Conservation (phyloP, 2,113 vertebrate species). For the Eulemur macaco region DNA sequence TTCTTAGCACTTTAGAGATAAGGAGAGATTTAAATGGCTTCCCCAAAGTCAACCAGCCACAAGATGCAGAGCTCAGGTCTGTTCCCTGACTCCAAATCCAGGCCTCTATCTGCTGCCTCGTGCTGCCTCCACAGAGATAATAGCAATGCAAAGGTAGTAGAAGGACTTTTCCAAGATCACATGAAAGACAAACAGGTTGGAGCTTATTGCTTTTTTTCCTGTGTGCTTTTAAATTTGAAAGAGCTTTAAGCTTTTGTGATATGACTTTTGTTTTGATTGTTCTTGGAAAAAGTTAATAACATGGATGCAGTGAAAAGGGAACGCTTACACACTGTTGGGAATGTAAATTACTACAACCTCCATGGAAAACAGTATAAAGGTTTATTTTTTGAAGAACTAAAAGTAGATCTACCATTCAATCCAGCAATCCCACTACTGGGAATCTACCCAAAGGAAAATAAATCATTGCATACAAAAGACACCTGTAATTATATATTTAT, state of each 20-base stretch:
- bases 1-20: slow-evolving; percentile 6
- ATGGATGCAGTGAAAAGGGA: neutral
- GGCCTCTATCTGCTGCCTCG: neutral
- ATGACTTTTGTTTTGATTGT: neutral
- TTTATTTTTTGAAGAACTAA: too few species aligned
- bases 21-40: neutral
- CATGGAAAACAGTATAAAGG: too few species aligned
- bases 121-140: neutral
- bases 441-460: too few species aligned
- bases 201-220: neutral
- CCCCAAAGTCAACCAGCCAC: neutral
- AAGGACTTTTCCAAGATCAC: neutral
- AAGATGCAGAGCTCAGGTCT: neutral
- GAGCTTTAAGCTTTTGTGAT: neutral
- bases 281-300: neutral
- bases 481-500: too few species aligned
- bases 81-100: neutral
- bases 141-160: neutral
- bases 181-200: neutral
- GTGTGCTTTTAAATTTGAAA: neutral
- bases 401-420: too few species aligned
- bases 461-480: too few species aligned
- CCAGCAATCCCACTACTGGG: too few species aligned
- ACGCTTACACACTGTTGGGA: too few species aligned
- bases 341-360: too few species aligned